Evolutionary conservation across 1,140 invertebrate genomes (phyloP).

Genomic region (Pomacea maculata): DNA sequence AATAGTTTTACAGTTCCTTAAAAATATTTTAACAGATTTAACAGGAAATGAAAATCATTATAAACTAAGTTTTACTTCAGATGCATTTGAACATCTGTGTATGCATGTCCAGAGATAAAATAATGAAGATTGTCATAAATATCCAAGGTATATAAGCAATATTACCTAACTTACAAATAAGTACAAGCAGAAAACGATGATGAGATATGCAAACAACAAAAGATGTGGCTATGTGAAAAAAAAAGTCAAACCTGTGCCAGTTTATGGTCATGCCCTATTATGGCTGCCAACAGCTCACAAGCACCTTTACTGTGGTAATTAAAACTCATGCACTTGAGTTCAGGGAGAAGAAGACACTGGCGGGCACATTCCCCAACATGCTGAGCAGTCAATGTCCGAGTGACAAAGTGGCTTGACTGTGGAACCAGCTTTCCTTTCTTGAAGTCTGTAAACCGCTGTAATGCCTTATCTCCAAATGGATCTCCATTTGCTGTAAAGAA

Average conservation of each 20-base stretch:
- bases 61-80: too few species aligned
- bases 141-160: too few species aligned
- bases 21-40: too few species aligned
- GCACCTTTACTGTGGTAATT: constrained; percentile 43
- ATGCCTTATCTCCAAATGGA: constrained; percentile 29
- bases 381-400: constrained; percentile 7
- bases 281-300: constrained; percentile 41
- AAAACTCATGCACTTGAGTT: constrained; percentile 43
- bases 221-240: neutral
- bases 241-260: constrained; percentile 32
- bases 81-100: too few species aligned
- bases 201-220: neutral
- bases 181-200: neutral
- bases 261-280: constrained; percentile 36
- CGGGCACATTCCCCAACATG: constrained; percentile 35
- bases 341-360: constrained; percentile 32
- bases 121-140: too few species aligned
- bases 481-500: constrained; percentile 21
- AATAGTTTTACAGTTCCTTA: too few species aligned
- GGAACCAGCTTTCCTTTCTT: constrained; percentile 35
- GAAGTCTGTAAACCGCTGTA: constrained; percentile 33
- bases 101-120: too few species aligned
- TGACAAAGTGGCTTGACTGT: neutral
- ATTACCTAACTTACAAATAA: too few species aligned
- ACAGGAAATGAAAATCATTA: too few species aligned